Percentiles rank a stretch among this genome's conserved stretches.
These are phyloP conservation scores for Xiphydria camelus DNA, from an alignment of 2,888 invertebrate species.

Conservation along the genomic window DNA sequence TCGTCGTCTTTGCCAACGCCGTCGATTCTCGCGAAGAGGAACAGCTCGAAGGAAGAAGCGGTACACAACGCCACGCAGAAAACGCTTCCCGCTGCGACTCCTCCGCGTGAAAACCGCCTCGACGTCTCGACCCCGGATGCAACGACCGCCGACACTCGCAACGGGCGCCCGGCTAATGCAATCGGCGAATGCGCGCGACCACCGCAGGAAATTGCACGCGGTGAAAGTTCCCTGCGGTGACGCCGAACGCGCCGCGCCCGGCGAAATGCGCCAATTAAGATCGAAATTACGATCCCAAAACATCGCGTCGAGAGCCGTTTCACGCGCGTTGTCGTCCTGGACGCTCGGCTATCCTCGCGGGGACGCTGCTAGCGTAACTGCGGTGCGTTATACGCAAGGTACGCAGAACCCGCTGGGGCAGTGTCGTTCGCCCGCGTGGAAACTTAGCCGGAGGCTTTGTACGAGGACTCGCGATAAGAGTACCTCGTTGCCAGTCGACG, in stretches of 20 bases:
- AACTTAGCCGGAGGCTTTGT: no score
- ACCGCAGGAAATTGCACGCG: constrained; percentile 1
- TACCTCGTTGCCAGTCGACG: no score
- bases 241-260: constrained; percentile 1
- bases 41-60: constrained; percentile 16
- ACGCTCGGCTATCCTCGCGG: no score
- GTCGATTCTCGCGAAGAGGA: constrained; percentile 6
- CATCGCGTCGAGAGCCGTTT: constrained; percentile 7
- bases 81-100: no score
- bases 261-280: constrained; percentile 18
- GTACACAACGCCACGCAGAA: no score
- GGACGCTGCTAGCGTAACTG: no score
- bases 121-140: not conserved
- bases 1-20: no score
- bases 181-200: not conserved
- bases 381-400: constrained; percentile 4
- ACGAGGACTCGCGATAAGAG: no score
- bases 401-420: constrained; percentile 8
- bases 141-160: not conserved
- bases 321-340: no score
- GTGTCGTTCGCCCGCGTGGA: not conserved
- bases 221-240: constrained; percentile 8
- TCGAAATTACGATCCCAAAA: constrained; percentile 14
- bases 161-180: not conserved
- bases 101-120: no score